A percentile compares a stretch with the other conserved stretches of the same genome.
phyloP scores from a whole-genome alignment of 2,797 vertebrate species.

The Protonibea diacanthus region DNA sequence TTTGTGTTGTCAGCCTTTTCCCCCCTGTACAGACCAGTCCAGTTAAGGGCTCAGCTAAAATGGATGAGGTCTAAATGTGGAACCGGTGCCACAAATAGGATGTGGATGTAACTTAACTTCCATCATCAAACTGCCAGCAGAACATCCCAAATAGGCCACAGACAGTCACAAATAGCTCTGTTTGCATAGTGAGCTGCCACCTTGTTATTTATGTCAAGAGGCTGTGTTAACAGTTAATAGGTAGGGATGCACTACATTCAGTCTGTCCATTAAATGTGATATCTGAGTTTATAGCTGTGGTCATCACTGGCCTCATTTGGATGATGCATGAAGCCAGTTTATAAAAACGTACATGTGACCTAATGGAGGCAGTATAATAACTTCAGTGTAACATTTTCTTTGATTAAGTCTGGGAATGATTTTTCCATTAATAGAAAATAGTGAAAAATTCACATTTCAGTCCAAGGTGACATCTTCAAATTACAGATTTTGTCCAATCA shows the following conservation, averaged over 20 bases:
- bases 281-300: background rate
- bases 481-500: no score
- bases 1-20: background rate
- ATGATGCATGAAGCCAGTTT: background rate
- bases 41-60: constrained; percentile 62
- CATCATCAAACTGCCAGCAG: constrained; percentile 63
- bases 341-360: background rate
- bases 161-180: constrained; percentile 64
- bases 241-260: background rate
- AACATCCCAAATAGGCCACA: constrained; percentile 59
- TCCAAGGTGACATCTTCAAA: no score
- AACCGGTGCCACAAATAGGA: constrained; percentile 62
- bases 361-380: background rate
- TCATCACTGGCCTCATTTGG: background rate
- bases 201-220: constrained; percentile 54
- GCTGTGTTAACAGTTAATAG: constrained; percentile 19
- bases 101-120: constrained; percentile 64
- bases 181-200: constrained; percentile 62
- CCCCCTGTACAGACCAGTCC: constrained; percentile 26
- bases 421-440: background rate
- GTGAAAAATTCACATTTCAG: background rate
- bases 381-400: background rate
- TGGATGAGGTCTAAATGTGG: constrained; percentile 46
- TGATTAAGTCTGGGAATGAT: background rate
- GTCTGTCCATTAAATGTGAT: background rate